These are phyloP conservation scores for Machimus atricapillus DNA, from an alignment of 2,888 invertebrate species.

Conservation along the genomic window DNA sequence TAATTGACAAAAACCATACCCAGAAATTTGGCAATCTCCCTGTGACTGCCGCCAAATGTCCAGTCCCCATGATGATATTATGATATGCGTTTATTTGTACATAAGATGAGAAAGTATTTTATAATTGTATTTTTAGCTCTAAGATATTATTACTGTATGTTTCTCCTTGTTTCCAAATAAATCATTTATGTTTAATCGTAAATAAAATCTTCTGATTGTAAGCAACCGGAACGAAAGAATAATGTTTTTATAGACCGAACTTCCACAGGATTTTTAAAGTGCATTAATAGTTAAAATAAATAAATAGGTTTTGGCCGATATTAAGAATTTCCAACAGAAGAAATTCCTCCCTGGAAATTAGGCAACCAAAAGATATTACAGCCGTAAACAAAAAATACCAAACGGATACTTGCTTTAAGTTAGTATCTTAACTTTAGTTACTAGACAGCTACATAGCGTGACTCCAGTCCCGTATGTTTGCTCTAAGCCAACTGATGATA, in stretches of 20 bases:
- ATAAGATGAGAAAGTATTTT: constrained; percentile 38
- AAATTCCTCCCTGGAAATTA: no score
- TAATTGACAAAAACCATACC: neutral
- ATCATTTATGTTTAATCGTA: constrained; percentile 29
- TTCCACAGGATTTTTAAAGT: no score
- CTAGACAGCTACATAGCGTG: no score
- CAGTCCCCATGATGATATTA: constrained; percentile 27
- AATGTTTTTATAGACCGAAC: neutral
- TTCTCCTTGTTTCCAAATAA: constrained; percentile 28
- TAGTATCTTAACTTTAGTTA: no score
- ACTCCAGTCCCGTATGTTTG: no score
- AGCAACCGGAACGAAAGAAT: neutral
- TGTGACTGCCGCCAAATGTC: neutral
- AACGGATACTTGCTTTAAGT: no score
- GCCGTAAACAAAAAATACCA: no score
- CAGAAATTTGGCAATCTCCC: neutral
- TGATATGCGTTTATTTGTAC: constrained; percentile 36
- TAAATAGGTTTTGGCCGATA: no score
- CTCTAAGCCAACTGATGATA: no score
- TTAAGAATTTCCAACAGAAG: no score
- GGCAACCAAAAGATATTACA: no score
- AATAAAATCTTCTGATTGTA: neutral
- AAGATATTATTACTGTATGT: neutral
- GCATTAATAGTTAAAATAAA: no score
- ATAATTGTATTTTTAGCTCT: constrained; percentile 36